Percentiles rank a stretch among this genome's conserved stretches.
These are phyloP conservation scores for Marmota flaviventris DNA, from an alignment of 2,113 vertebrate species.

Conservation along the genomic window DNA sequence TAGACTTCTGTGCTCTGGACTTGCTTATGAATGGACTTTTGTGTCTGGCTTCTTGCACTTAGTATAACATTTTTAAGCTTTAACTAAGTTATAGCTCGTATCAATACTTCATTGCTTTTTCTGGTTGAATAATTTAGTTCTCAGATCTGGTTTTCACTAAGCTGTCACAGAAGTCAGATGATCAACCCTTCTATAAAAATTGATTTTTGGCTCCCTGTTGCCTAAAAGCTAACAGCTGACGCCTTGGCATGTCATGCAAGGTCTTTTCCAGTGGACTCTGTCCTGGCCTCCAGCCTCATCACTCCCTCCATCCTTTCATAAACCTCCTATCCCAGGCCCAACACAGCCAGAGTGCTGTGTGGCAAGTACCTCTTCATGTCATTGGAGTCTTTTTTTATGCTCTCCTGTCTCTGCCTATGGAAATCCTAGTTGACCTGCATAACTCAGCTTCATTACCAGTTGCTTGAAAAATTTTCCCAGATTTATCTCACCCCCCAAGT, in stretches of 20 bases:
- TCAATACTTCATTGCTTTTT: neutral
- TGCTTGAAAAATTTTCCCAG: neutral
- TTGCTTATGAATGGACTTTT: neutral
- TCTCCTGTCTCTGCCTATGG: neutral
- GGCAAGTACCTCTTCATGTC: neutral
- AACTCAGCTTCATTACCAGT: neutral
- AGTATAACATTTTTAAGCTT: neutral
- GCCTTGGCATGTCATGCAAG: neutral
- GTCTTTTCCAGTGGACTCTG: neutral
- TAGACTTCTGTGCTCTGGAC: neutral
- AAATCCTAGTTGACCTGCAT: neutral
- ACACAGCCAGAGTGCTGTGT: too few relatives aligned
- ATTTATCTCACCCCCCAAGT: neutral
- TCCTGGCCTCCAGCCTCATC: neutral
- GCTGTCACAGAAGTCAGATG: neutral
- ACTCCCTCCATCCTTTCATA: neutral
- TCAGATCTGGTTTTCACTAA: neutral
- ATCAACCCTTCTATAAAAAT: neutral
- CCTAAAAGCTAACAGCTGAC: neutral
- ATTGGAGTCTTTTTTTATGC: neutral
- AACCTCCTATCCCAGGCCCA: neutral
- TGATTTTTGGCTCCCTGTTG: neutral
- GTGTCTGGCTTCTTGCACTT: neutral
- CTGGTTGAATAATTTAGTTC: neutral
- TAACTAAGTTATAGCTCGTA: accelerated